Base-by-base conservation (phyloP, 2,113 vertebrate species). In the Mesocricetus auratus region DNA sequence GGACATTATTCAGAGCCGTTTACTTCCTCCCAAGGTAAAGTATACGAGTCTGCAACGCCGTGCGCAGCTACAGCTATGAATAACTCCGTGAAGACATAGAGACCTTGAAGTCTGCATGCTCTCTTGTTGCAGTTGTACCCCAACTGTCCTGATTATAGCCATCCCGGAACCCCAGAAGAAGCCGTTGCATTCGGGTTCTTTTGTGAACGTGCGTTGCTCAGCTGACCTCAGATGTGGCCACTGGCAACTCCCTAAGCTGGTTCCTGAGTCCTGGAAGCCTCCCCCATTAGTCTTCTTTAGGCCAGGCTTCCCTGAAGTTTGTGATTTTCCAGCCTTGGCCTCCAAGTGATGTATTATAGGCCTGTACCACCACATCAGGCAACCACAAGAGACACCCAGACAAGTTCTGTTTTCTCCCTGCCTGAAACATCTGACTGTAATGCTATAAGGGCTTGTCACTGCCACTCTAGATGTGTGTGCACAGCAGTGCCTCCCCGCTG, bases 1-100 rank as follows among this genome's bases (percentile, higher is more conserved):
- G 99, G 99, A 96, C 99, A 99, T 96, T 99, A 99, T 96, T 98
- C 98, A 36, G 99, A 99, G 91, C 99, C 99, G 3, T 99, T 99
- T 98, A 99, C 99, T 47, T 99, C 99, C 36, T 99, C 99, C 64
- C 99, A 99, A 99, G 99, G 99, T 99, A 99, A 97, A 94, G 95
- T 88, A 39, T 53, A 1, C 74, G 0, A n/a, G 83, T 81, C 60
- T 79, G 73, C 90, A 85, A 83, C 56, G 88, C 45, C 7, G 26
- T 24, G 21, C 21, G 24, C 7, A 69, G 33, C 73, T 47, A 21
- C 31, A 56, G 0, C 68, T n/a, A 10, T 66, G 66, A 82, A 22
- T 71, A 60, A 60, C 53, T 45, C 19, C 13, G 2, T 36, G 73
- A 83, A 31, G 11, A 53, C 47, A 50, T 83, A 39, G 69, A 81